A percentile compares a stretch with the other conserved stretches of the same genome.
Conservation (phyloP, 1,140 invertebrate genomes). For the Antheraea mylitta region DNA sequence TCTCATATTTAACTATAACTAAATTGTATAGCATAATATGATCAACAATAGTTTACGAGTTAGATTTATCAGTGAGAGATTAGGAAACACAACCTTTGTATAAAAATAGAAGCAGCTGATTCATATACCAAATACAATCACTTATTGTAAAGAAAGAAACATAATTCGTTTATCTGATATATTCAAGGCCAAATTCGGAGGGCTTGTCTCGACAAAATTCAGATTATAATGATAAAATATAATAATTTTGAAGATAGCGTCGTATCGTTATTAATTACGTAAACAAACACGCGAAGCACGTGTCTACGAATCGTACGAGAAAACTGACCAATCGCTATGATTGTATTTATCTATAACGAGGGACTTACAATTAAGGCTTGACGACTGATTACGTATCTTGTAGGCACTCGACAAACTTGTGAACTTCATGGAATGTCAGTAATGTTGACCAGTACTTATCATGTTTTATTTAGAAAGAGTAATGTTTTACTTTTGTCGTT, state of each 20-base stretch:
- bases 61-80: background rate
- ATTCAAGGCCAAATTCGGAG: background rate
- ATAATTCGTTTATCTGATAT: background rate
- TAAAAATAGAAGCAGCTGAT: background rate
- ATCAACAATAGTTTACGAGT: too few species aligned
- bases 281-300: slow-evolving; percentile 8
- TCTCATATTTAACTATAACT: too few species aligned
- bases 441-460: too few species aligned
- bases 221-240: background rate
- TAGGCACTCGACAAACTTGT: background rate
- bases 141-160: background rate
- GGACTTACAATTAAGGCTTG: background rate
- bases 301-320: slow-evolving; percentile 14
- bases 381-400: background rate
- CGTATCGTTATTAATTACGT: background rate
- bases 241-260: background rate
- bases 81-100: background rate
- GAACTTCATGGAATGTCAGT: too few species aligned
- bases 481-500: too few species aligned
- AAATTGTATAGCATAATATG: too few species aligned
- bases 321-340: slow-evolving; percentile 16
- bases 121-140: background rate
- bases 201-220: background rate
- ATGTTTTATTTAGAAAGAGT: too few species aligned
- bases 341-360: background rate